Conservation (phyloP, 2,888 invertebrate genomes). For the Ryuthela nishihirai region DNA sequence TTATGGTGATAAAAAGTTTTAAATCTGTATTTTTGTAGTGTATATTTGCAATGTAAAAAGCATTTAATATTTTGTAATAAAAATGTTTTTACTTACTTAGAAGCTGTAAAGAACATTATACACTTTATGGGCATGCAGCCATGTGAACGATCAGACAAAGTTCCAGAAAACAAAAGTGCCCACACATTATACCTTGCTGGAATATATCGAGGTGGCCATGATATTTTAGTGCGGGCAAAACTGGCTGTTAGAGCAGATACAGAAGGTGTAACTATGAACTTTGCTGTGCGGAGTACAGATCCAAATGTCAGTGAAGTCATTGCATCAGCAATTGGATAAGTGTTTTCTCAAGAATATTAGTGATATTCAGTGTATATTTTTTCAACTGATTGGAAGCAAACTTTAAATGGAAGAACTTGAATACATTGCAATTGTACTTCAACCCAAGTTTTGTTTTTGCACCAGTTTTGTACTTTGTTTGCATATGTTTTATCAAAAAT, state of each 20-base stretch:
- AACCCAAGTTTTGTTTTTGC: no score
- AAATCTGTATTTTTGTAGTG: no score
- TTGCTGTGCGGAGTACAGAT: conserved; percentile 82
- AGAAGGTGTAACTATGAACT: conserved; percentile 84
- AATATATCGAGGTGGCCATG: conserved; percentile 84
- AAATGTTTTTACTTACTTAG: conserved; percentile 43
- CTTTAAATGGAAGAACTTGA: no score
- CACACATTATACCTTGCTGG: conserved; percentile 79
- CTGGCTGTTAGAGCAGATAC: conserved; percentile 66
- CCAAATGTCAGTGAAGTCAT: conserved; percentile 82
- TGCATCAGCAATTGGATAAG: conserved; percentile 73
- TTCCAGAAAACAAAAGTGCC: conserved; percentile 74
- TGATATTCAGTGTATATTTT: no score
- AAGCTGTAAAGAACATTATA: conserved; percentile 77
- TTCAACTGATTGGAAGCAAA: no score
- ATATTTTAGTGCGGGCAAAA: conserved; percentile 81
- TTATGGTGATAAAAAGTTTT: no score
- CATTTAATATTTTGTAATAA: not conserved
- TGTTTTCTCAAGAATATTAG: no score
- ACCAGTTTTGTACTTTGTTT: no score
- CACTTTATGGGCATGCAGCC: conserved; percentile 79
- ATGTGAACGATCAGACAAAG: conserved; percentile 76
- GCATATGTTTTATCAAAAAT: no score
- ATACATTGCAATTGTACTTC: no score
- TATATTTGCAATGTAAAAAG: no score